These are phyloP conservation scores for Harpagifer antarcticus DNA, from an alignment of 2,797 vertebrate genomes.

Conservation along the genomic window DNA sequence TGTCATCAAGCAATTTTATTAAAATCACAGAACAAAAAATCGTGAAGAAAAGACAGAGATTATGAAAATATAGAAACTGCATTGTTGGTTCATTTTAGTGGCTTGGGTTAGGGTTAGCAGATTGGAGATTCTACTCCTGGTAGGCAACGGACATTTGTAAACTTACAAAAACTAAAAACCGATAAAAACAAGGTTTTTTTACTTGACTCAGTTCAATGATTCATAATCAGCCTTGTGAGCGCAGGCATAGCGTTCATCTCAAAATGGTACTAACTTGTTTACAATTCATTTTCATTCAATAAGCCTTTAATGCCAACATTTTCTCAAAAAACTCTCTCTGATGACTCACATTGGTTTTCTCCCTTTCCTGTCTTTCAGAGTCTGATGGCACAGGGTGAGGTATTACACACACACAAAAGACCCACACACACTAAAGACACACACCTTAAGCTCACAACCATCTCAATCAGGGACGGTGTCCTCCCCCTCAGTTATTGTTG, in stretches of 20 bases:
- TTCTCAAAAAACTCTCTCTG: neutral
- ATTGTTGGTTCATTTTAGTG: neutral
- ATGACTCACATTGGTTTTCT: conserved; percentile 22
- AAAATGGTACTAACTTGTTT: too few species aligned
- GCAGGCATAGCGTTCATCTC: too few species aligned
- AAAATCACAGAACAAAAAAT: neutral
- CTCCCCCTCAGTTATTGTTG: conserved; percentile 32
- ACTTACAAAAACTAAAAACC: too few species aligned
- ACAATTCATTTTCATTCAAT: neutral
- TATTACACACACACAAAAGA: conserved; percentile 75
- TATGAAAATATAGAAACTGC: neutral
- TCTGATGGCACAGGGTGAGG: conserved; percentile 91
- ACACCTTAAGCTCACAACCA: neutral
- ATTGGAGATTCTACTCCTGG: neutral
- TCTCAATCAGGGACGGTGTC: conserved; percentile 11
- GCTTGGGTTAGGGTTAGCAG: neutral
- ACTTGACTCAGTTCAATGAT: neutral
- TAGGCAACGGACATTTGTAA: too few species aligned
- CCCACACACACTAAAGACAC: neutral
- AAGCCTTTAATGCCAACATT: neutral
- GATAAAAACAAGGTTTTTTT: too few species aligned
- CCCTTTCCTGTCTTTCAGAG: conserved; percentile 84
- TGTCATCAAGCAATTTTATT: neutral
- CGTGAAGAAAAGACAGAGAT: neutral
- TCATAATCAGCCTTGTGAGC: neutral